Evolutionary conservation across 2,797 vertebrate species (phyloP).

Genomic region (Hybognathus amarus): DNA sequence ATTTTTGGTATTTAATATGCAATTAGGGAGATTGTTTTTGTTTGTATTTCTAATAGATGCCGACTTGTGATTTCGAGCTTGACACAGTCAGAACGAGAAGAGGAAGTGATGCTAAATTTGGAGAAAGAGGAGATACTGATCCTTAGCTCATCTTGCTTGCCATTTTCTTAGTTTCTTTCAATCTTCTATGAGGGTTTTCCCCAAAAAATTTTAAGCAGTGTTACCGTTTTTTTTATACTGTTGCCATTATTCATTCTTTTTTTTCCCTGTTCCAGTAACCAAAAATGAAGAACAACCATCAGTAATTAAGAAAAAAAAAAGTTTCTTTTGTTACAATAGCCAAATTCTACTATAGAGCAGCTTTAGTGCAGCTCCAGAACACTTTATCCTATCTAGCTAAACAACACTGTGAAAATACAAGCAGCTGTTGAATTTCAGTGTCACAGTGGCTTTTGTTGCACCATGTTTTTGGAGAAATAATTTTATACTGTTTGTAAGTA

Average conservation of each 20-base stretch:
- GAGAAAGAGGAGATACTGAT: slow-evolving; percentile 51
- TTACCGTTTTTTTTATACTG: slow-evolving; percentile 68
- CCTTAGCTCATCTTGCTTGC: slow-evolving; percentile 64
- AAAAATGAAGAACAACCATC: slow-evolving; percentile 41
- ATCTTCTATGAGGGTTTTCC: slow-evolving; percentile 54
- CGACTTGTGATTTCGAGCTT: slow-evolving; percentile 58
- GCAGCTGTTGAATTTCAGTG: slow-evolving; percentile 22
- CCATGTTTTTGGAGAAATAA: not conserved
- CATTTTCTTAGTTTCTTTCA: slow-evolving; percentile 70
- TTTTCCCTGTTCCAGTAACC: slow-evolving; percentile 44
- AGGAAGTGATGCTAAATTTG: slow-evolving; percentile 44
- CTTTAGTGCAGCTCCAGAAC: slow-evolving; percentile 1
- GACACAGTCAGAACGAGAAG: slow-evolving; percentile 52
- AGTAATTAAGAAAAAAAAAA: not conserved
- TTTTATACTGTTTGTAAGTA: slow-evolving; percentile 26
- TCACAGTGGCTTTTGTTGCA: not conserved
- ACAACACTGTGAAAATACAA: slow-evolving; percentile 45
- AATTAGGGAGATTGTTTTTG: not conserved
- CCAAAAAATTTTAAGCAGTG: slow-evolving; percentile 69
- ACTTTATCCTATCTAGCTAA: not conserved
- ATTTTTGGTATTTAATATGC: not conserved
- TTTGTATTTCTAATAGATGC: slow-evolving; percentile 53
- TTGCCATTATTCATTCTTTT: slow-evolving; percentile 56
- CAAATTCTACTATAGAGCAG: slow-evolving; percentile 12
- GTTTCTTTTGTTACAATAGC: slow-evolving; percentile 29